These are phyloP conservation scores for Brachionus angularis DNA, from an alignment of 1,140 invertebrate genomes.

Conservation along the genomic window DNA sequence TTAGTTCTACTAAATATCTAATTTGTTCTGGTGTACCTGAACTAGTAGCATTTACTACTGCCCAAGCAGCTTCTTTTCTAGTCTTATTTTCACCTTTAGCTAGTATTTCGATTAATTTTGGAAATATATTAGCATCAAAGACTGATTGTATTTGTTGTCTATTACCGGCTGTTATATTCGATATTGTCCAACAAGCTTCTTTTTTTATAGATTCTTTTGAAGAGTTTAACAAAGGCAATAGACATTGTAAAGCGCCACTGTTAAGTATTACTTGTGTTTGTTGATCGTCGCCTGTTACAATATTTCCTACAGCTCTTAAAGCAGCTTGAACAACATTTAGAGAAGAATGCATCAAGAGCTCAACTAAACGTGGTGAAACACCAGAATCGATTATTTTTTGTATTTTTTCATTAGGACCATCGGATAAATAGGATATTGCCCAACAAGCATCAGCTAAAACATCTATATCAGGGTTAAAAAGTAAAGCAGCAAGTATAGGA, in stretches of 20 bases:
- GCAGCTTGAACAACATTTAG: constrained; percentile 90
- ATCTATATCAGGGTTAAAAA: constrained; percentile 83
- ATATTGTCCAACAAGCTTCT: constrained; percentile 96
- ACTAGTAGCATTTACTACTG: constrained; percentile 92
- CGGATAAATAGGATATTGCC: constrained; percentile 86
- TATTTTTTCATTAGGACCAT: constrained; percentile 96
- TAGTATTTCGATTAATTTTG: constrained; percentile 81
- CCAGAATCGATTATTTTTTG: constrained; percentile 94
- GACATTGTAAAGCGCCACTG: constrained; percentile 78
- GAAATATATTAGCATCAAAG: constrained; percentile 91
- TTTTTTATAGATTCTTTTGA: constrained; percentile 80
- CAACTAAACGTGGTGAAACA: constrained; percentile 85
- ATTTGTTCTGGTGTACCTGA: constrained; percentile 90
- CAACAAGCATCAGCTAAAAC: constrained; percentile 91
- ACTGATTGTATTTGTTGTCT: constrained; percentile 85
- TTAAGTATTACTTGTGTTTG: constrained; percentile 81
- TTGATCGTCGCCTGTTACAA: constrained; percentile 92
- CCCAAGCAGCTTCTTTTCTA: constrained; percentile 94
- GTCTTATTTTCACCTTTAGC: constrained; percentile 90
- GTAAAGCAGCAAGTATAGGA: constrained; percentile 76
- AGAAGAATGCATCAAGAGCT: constrained; percentile 83
- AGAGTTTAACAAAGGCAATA: constrained; percentile 71
- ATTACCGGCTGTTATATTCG: constrained; percentile 95
- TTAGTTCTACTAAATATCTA: constrained; percentile 62
- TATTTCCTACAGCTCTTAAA: constrained; percentile 88